Evolutionary conservation across 2,797 vertebrate genomes (phyloP).

Genomic region (Clamator glandarius): DNA sequence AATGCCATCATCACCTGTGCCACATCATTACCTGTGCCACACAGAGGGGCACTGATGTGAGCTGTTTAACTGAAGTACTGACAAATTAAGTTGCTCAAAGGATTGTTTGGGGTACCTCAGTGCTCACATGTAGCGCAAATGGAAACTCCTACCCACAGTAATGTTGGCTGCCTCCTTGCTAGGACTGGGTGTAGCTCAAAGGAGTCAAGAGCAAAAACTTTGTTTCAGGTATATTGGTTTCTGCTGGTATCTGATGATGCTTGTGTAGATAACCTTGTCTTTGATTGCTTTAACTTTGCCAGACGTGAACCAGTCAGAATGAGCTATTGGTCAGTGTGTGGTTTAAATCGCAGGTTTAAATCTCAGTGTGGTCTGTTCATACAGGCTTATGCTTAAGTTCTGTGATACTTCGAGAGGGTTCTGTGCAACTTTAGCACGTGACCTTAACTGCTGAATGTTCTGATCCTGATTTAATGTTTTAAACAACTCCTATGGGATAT

Average conservation of each 20-base stretch:
- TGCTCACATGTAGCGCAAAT: not conserved
- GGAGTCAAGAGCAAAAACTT: not conserved
- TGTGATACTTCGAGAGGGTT: accelerated
- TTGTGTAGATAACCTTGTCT: not conserved
- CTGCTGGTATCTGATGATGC: not conserved
- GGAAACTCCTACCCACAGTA: not conserved
- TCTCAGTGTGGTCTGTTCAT: accelerated
- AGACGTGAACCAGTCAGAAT: not conserved
- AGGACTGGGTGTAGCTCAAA: not conserved
- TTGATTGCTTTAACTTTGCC: not conserved
- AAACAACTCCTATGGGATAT: not conserved
- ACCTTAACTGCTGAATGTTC: not conserved
- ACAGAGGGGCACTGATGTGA: accelerated
- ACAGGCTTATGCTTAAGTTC: not conserved
- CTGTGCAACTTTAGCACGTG: not conserved
- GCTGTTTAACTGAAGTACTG: not conserved
- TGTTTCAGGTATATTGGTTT: accelerated
- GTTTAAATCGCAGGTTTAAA: not conserved
- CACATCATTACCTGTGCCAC: accelerated
- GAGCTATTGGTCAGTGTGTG: not conserved
- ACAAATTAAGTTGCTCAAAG: not conserved
- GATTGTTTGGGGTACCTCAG: not conserved
- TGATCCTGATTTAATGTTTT: not conserved
- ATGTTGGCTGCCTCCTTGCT: accelerated
- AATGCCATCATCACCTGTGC: not conserved